Evolutionary conservation across 2,113 vertebrate genomes (phyloP), one percentile per base, ranked within the genome.

Genomic region (Chionodraco myersi): DNA sequence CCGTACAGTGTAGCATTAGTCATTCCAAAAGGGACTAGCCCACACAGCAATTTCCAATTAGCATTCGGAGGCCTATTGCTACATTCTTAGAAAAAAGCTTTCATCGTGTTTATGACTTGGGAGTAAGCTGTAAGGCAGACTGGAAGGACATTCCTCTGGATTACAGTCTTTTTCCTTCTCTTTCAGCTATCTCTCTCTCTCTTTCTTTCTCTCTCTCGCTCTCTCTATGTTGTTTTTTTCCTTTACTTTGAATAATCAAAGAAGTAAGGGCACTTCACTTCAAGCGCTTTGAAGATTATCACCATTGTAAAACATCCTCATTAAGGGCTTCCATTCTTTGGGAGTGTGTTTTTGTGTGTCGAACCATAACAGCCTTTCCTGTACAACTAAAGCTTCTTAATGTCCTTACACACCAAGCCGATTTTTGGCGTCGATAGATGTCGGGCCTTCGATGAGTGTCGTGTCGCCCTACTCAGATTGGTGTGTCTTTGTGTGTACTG

Each of bases 211-310:
- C 77, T 61, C 30, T 7, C 8, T 16, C 51, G 21, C 41, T 76
- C 26, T 63, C 54, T 80, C 66, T 75, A 53, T 34, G 26, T 72
- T 6, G 2, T 1, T 77, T 64, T 76, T 82, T 59, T 59, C 34
- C 56, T 44, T 62, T 45, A 54, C 70, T 44, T 86, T 80, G 44
- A 63, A 76, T 79, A 47, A 83, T 30, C 41, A 8, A 77, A 72
- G 45, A 64, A 87, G 63, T 44, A 61, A 85, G 72, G 36, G 64
- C 72, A 63, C 77, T 90, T 82, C 61, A 75, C 75, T 84, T 70
- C 16, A 70, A 8, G 71, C 79, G 86, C 86, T 93, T 93, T 90
- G 88, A 91, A 93, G 92, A 91, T 89, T 80, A 88, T 86, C 72
- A 53, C 71, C 75, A 83, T 84, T 83, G 73, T 79, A 87, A 90